Evolutionary conservation across 2,888 invertebrate species (phyloP), one percentile per base, ranked within the genome.

Genomic region (Anagyrus pseudococci): DNA sequence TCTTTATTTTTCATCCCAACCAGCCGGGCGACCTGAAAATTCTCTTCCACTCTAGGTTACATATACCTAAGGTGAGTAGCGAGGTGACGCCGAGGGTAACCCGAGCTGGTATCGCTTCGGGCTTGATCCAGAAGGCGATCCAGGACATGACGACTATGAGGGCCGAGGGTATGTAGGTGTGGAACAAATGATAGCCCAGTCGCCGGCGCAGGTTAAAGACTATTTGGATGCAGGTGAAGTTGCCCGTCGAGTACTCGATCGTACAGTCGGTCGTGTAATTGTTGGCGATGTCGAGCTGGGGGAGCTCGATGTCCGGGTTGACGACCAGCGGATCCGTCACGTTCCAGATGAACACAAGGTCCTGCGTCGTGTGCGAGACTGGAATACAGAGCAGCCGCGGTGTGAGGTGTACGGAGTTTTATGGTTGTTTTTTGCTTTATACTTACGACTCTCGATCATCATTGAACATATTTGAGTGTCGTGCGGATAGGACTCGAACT

Each of bases 91-190:
- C 94, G 19, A 95, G 82, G 0, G 94, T 94, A 62, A 95, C 93
- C 62, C 95, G 85, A 0, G 94, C 94, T 0, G 95, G 95, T 71
- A 93, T 93, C 6, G 95, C 94, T 81, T 94, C 94, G 0, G 94
- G 94, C 74, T 94, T 94, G 73, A 95, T 94, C 96, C 95, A 96
- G 83, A 96, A 96, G 0, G 95, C 94, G 71, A 96, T 94, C 95
- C 95, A 96, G 65, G 94, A 94, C 93, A 96, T 94, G 62, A 95
- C 94, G 48, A 95, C 95, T 77, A 95, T 95, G 69, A 95, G 84
- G 0, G 93, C 93, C 1, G 94, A 94, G 0, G 94, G 94, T 72
- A 94, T 94, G 81, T 95, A 95, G 0, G 94, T 94, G 82, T 95
- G 94, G 80, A 95, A 94, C 56, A 95, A 84, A 78, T 94, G 94